Evolutionary conservation across 2,797 vertebrate genomes (phyloP), one percentile per base, ranked within the genome.

Genomic region (Sebastes kiyomatsui): DNA sequence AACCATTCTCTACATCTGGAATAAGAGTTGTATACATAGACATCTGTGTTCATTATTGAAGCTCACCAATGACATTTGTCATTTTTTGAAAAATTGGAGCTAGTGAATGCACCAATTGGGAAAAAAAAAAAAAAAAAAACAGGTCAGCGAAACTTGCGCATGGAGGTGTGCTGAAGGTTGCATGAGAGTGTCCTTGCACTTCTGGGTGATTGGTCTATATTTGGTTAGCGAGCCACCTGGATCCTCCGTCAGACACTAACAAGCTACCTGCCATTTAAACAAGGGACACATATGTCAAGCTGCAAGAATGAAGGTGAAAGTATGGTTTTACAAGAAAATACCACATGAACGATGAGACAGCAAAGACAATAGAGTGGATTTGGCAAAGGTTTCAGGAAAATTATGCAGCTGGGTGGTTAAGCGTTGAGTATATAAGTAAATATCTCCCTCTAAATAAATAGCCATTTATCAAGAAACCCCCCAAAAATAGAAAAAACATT

Each of bases 141-240:
- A 11, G 28, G 54, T 60, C 22, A 38, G 12, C 4, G 18, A 54
- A 69, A 59, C 3, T 7, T 72, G 65, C 12, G 28, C 11, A 28
- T 28, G 58, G 46, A 49, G 72, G 60, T 72, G 61, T 82, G 72
- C 25, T 79, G 67, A 81, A 80, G 80, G 75, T 80, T 82, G 81
- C 28, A 42, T 70, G 56, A 72, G 16, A 6, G 13, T 71, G 82
- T 83, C 77, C 66, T 83, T 80, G 62, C 46, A 56, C 58, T 77
- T 54, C 35, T 22, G 16, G 54, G 27, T 82, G 85, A 87, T 82
- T 79, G 71, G 82, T 88, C 84, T 88, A 86, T 85, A 87, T 89
- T 88, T 85, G 78, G 84, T 81, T 69, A 72, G 68, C 7, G 0
- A 82, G 79, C 73, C 81, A 78, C 78, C 67, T 77, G 78, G 72